Evolutionary conservation across 2,888 invertebrate species (phyloP).

Genomic region (Himalopsyche tibetana): DNA sequence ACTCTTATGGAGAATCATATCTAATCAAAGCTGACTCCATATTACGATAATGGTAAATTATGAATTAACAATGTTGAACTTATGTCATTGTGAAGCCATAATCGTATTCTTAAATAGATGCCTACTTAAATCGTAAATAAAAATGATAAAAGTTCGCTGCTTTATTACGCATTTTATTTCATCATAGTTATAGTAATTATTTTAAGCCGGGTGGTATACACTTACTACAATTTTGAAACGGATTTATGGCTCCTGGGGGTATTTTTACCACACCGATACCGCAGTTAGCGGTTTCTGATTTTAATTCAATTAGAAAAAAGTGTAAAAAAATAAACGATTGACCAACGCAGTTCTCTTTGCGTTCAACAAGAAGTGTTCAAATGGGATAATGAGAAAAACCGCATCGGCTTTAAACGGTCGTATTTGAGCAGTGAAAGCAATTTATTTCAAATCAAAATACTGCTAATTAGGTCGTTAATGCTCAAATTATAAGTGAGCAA

Average conservation of each 20-base stretch:
- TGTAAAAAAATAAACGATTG: conserved; percentile 29
- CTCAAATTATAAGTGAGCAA: background rate
- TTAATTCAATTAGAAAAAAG: conserved; percentile 18
- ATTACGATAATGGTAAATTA: too few relatives aligned
- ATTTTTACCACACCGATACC: conserved; percentile 12
- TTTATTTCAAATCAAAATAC: background rate
- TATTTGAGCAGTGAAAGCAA: conserved; percentile 16
- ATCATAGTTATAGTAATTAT: background rate
- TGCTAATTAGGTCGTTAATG: conserved; percentile 11
- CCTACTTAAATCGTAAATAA: too few relatives aligned
- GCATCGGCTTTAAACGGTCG: conserved; percentile 13
- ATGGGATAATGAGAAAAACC: conserved; percentile 26
- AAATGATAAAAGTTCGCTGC: background rate
- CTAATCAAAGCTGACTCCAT: too few relatives aligned
- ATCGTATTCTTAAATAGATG: too few relatives aligned
- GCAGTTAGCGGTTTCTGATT: conserved; percentile 34
- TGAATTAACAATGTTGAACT: too few relatives aligned
- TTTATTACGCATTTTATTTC: background rate
- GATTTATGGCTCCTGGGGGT: conserved; percentile 21
- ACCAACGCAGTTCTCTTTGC: conserved; percentile 24
- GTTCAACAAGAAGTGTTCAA: conserved; percentile 5
- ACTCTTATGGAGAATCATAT: too few relatives aligned
- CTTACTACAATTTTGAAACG: background rate
- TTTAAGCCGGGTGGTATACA: background rate
- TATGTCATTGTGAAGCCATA: too few relatives aligned